A percentile compares a stretch with the other conserved stretches of the same genome.
Evolutionary conservation across 2,888 invertebrate genomes (phyloP).

Genomic region (Cosmia trapezina): DNA sequence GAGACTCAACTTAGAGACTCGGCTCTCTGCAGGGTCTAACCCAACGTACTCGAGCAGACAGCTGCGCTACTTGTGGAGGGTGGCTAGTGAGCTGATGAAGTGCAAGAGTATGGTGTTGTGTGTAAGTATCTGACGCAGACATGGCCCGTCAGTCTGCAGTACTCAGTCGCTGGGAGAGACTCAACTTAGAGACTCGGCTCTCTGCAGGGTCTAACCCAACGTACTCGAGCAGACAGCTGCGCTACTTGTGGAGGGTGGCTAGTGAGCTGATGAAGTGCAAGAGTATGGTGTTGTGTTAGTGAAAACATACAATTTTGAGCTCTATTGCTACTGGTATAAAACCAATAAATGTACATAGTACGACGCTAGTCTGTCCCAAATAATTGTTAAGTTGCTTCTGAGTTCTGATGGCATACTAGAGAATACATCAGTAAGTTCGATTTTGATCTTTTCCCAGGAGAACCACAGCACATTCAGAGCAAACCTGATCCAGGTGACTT

Average conservation of each 20-base stretch:
- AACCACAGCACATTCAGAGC: constrained; percentile 81
- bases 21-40: constrained; percentile 76
- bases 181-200: constrained; percentile 87
- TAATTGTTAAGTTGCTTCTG: neutral
- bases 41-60: constrained; percentile 79
- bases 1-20: constrained; percentile 86
- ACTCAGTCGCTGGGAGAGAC: constrained; percentile 89
- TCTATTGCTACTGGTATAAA: neutral
- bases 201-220: constrained; percentile 72
- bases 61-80: constrained; percentile 80
- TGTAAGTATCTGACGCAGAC: constrained; percentile 59
- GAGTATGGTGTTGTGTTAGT: constrained; percentile 74
- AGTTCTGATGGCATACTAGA: neutral
- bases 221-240: constrained; percentile 80
- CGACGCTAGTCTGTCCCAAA: neutral
- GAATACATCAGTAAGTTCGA: neutral
- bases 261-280: constrained; percentile 82
- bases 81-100: constrained; percentile 78
- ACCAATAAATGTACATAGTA: too few relatives aligned
- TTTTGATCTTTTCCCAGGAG: constrained; percentile 72
- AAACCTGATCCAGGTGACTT: constrained; percentile 82
- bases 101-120: constrained; percentile 81
- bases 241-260: constrained; percentile 81
- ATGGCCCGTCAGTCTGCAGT: constrained; percentile 83
- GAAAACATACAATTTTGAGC: neutral